Conservation (phyloP, 1,140 invertebrate species). For the Caerostris darwini region DNA sequence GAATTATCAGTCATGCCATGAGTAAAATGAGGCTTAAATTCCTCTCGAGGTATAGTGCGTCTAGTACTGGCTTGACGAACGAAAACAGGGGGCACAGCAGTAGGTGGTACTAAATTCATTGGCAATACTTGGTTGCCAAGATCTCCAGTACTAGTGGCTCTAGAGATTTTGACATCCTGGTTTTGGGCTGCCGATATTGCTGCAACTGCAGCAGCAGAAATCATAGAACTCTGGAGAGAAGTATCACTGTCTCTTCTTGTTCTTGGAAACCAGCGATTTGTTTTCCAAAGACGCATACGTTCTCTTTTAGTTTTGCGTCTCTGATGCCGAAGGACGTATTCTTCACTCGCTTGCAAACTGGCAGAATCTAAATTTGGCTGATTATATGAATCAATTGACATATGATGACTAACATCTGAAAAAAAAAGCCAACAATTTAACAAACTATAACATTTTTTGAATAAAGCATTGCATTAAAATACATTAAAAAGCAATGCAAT, state of each 20-base stretch:
- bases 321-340: conserved; percentile 83
- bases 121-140: background rate
- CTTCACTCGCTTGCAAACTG: conserved; percentile 84
- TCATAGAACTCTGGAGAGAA: conserved; percentile 86
- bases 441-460: too few relatives aligned
- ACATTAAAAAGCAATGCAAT: too few relatives aligned
- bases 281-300: conserved; percentile 82
- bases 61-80: background rate
- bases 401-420: conserved; percentile 74
- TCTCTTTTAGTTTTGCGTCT: conserved; percentile 90
- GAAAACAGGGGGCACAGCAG: background rate
- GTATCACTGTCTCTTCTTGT: conserved; percentile 86
- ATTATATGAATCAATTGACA: conserved; percentile 74
- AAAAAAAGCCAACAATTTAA: background rate
- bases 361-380: conserved; percentile 90
- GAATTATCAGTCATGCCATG: conserved; percentile 78
- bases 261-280: conserved; percentile 80
- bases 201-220: conserved; percentile 27
- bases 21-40: conserved; percentile 70
- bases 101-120: background rate
- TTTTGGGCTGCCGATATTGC: conserved; percentile 15
- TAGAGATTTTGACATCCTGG: conserved; percentile 58
- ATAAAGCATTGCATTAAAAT: too few relatives aligned
- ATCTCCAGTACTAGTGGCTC: conserved; percentile 79
- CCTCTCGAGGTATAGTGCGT: conserved; percentile 17